phyloP scores from a whole-genome alignment of 2,888 invertebrate species.

The Perithous albicinctus region DNA sequence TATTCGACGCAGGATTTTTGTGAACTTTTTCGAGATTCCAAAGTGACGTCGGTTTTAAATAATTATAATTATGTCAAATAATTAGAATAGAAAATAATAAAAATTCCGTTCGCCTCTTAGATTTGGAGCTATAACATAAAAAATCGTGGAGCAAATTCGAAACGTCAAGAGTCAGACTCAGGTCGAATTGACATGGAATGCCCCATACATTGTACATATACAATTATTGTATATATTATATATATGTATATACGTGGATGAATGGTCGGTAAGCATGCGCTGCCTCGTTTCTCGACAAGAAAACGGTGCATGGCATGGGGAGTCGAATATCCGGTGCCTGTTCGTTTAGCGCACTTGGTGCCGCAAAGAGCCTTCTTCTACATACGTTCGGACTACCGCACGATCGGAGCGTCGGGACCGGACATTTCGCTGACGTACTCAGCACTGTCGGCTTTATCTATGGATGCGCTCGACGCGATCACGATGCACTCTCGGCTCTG shows the following conservation, averaged over 20 bases:
- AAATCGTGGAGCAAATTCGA: too few species aligned
- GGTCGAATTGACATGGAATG: too few species aligned
- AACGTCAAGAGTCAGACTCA: too few species aligned
- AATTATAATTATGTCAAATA: too few species aligned
- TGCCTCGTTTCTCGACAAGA: slow-evolving; percentile 66
- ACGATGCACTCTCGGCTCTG: slow-evolving; percentile 67
- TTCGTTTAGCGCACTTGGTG: slow-evolving; percentile 27
- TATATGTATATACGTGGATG: neutral
- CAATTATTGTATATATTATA: neutral
- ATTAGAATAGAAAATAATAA: too few species aligned
- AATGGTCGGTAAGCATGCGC: slow-evolving; percentile 7
- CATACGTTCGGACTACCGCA: slow-evolving; percentile 26
- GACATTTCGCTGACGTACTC: slow-evolving; percentile 50
- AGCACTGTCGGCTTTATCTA: slow-evolving; percentile 43
- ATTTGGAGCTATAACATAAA: too few species aligned
- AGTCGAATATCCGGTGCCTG: slow-evolving; percentile 74
- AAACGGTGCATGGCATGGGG: slow-evolving; percentile 65
- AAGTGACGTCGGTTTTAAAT: too few species aligned
- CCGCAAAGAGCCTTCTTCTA: slow-evolving; percentile 5
- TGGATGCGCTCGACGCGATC: slow-evolving; percentile 20
- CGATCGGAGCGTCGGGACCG: slow-evolving; percentile 34
- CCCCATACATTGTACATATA: too few species aligned
- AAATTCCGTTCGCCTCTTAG: too few species aligned
- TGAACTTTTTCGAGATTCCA: too few species aligned
- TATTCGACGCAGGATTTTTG: too few species aligned